A percentile compares a stretch with the other conserved stretches of the same genome.
These are phyloP conservation scores for Hemibagrus guttatus DNA, from an alignment of 2,797 vertebrate species.

Conservation along the genomic window DNA sequence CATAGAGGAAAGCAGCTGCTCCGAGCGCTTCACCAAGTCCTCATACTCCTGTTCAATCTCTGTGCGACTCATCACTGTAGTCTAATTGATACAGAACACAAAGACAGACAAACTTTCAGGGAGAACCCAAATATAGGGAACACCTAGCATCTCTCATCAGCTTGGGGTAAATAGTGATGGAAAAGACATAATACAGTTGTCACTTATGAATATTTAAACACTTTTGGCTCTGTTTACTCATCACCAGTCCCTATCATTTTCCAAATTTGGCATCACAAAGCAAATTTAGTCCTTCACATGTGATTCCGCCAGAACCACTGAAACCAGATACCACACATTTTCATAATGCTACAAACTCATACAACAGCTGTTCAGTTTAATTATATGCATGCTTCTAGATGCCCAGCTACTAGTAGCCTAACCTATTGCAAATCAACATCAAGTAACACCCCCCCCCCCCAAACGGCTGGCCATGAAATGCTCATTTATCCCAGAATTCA, in stretches of 20 bases:
- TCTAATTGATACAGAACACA: constrained; percentile 64
- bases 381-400: background rate
- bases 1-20: constrained; percentile 87
- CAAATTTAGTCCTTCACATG: background rate
- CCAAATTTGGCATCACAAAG: background rate
- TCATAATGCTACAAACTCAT: background rate
- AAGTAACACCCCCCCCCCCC: too few species aligned
- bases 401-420: background rate
- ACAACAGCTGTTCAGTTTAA: background rate
- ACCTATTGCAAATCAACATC: background rate
- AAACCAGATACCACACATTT: background rate
- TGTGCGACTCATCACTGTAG: constrained; percentile 84
- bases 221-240: background rate
- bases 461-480: background rate
- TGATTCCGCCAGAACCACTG: background rate
- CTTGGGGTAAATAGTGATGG: background rate
- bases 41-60: constrained; percentile 91
- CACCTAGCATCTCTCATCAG: constrained; percentile 17
- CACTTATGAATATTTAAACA: background rate
- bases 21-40: constrained; percentile 85
- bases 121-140: constrained; percentile 28
- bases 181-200: constrained; percentile 21
- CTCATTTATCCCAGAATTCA: background rate
- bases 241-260: background rate
- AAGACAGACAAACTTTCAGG: background rate